Percentiles rank a stretch among this genome's conserved stretches.
phyloP scores from a whole-genome alignment of 2,113 vertebrate genomes.

The Cyprinodon tularosa region DNA sequence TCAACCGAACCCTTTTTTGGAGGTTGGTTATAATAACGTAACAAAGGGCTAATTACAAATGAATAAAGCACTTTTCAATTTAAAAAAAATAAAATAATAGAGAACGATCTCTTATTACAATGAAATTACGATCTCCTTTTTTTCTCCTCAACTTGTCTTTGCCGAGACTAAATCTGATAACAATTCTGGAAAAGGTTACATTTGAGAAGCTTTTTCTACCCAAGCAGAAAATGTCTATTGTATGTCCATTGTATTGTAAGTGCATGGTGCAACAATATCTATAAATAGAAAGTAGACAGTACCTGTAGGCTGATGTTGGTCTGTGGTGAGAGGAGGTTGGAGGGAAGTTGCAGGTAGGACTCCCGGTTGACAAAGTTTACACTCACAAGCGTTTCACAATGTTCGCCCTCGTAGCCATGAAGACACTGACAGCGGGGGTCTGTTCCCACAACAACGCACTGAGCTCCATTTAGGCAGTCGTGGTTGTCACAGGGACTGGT shows the following conservation, averaged over 20 bases:
- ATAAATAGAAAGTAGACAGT: constrained; percentile 2
- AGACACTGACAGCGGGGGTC: constrained; percentile 94
- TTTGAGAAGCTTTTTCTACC: not conserved
- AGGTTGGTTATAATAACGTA: too few species aligned
- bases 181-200: too few species aligned
- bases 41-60: too few species aligned
- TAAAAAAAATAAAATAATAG: too few species aligned
- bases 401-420: constrained; percentile 91
- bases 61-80: too few species aligned
- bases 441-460: constrained; percentile 87
- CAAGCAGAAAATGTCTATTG: not conserved
- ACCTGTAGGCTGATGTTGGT: constrained; percentile 98
- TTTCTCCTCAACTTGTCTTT: too few species aligned
- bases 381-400: constrained; percentile 92
- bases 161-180: too few species aligned
- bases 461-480: constrained; percentile 94
- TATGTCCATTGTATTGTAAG: not conserved
- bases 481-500: constrained; percentile 96
- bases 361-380: constrained; percentile 94
- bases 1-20: too few species aligned
- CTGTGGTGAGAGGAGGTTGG: constrained; percentile 84
- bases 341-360: constrained; percentile 93
- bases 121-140: too few species aligned
- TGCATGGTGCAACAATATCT: not conserved
- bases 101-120: too few species aligned